phyloP scores from a whole-genome alignment of 2,797 vertebrate species.

The Periparus ater region DNA sequence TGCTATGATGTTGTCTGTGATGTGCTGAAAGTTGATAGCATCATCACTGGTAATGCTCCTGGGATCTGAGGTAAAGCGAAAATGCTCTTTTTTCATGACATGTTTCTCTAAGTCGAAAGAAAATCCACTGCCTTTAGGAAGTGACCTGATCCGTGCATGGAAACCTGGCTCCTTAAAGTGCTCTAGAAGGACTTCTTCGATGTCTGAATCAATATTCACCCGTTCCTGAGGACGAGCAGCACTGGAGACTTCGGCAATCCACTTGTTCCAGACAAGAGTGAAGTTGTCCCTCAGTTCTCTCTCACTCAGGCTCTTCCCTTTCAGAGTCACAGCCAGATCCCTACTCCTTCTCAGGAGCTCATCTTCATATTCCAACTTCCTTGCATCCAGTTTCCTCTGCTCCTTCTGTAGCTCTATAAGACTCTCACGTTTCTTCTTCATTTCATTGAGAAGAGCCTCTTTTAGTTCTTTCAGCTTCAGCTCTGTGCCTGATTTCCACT shows the following conservation, averaged over 20 bases:
- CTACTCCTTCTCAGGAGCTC: no score
- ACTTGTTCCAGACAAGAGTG: no score
- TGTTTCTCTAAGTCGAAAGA: background rate
- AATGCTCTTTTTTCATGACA: accelerated
- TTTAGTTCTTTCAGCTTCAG: slow-evolving; percentile 37
- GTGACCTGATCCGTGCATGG: accelerated
- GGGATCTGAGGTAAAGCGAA: accelerated
- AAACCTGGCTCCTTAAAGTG: background rate
- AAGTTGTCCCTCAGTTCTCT: no score
- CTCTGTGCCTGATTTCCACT: background rate
- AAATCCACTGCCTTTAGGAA: background rate
- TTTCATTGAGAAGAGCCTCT: slow-evolving; percentile 43
- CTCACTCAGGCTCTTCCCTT: no score
- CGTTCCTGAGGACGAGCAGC: no score
- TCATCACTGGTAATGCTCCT: no score
- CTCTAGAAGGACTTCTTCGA: slow-evolving; percentile 16
- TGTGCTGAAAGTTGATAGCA: no score
- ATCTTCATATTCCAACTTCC: slow-evolving; percentile 18
- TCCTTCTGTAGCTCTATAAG: slow-evolving; percentile 13
- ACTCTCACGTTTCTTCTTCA: background rate
- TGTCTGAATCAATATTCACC: background rate
- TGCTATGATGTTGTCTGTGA: no score
- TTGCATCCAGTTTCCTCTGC: slow-evolving; percentile 12
- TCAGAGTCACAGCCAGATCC: no score
- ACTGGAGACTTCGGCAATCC: no score